These are phyloP conservation scores for Tetraodon nigroviridis DNA, from an alignment of 2,113 vertebrate genomes.

Conservation along the genomic window DNA sequence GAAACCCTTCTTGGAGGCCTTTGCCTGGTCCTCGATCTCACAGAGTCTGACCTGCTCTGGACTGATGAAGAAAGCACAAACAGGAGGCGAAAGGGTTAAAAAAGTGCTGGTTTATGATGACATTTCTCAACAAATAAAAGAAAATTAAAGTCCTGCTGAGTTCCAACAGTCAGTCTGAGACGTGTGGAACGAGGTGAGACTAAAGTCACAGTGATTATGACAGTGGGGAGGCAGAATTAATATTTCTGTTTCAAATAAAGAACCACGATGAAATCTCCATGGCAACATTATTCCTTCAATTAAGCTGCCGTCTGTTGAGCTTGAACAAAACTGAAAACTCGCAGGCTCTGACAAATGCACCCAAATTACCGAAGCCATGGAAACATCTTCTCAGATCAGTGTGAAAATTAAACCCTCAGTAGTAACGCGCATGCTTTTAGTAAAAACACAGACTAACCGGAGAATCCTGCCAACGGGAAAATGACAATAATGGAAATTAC, in stretches of 20 bases:
- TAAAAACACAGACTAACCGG: background rate
- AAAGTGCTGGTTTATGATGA: constrained; percentile 5
- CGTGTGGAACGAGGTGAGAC: background rate
- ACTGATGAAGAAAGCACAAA: constrained; percentile 59
- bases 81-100: background rate
- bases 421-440: too few species aligned
- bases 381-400: too few species aligned
- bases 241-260: background rate
- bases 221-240: background rate
- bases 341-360: too few species aligned
- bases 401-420: too few species aligned
- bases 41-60: constrained; percentile 89
- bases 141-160: background rate
- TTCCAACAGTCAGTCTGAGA: background rate
- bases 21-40: constrained; percentile 91
- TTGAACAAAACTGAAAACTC: too few species aligned
- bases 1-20: constrained; percentile 83
- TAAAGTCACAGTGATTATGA: background rate
- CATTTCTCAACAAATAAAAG: background rate
- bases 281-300: background rate
- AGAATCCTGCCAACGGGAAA: background rate
- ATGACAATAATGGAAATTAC: constrained; percentile 7
- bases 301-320: too few species aligned
- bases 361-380: too few species aligned
- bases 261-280: background rate